Base-by-base conservation (phyloP, 2,888 invertebrate species). In the Ophioninae sp. region DNA sequence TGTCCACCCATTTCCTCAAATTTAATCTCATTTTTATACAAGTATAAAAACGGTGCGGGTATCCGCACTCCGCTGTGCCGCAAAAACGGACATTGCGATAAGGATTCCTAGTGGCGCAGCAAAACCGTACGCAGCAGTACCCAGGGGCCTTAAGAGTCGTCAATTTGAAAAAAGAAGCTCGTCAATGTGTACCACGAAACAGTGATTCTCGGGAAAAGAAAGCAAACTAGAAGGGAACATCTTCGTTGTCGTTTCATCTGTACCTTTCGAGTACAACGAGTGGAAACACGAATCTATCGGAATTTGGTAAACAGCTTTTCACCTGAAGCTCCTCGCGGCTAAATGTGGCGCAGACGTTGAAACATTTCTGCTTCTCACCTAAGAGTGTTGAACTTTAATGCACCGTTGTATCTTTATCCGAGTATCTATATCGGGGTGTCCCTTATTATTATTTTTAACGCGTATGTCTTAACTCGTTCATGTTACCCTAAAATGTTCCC, bases 141-240 rank as follows among this genome's bases (percentile, higher is more conserved):
- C 39, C 37, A 39, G 65, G 41, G 65, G 65, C 65, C 65, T 73
- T 17, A 62, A 62, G 41, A 62, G 37, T 62, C 39, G 41, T 41
- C 23, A 30, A 17, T 39, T n/a, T 44, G 37, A 44, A 37, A 41
- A 30, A 3, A 21, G 37, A 21, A 44, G 59, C 59, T n/a, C 39
- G 23, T 64, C 70, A 59, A 57, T 17, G 44, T 23, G 44, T 74
- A n/a, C 62, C 62, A 17, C 23, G 67, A 61, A 61, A 64, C 37
- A 62, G 70, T 70, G 50, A 56, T 69, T 61, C 44, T 61, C 21
- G 37, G 17, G 10, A 50, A 17, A 61, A 44, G 10, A 10, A 30
- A 68, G 21, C 39, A 2, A 50, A 30, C 13, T 6, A 73, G 5
- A 13, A 20, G 20, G 21, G n/a, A 41, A 23, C 17, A 69, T 56